Percentiles rank a stretch among this genome's conserved stretches.
These are phyloP conservation scores for Noctua janthina DNA, from an alignment of 2,888 invertebrate genomes.

Conservation along the genomic window DNA sequence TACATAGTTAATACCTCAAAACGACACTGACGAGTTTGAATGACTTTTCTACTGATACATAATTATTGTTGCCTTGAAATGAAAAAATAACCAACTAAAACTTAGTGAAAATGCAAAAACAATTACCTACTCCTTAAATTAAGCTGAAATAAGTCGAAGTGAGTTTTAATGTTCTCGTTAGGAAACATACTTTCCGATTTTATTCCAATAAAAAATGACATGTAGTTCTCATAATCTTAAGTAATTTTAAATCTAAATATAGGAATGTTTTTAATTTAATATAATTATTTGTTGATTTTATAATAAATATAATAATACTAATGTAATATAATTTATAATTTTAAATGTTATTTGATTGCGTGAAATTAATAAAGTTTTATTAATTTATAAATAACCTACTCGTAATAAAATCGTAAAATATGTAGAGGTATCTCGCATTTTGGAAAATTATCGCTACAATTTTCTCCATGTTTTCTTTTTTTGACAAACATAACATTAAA, in stretches of 20 bases:
- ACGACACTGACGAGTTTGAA: background rate
- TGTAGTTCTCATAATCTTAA: too few species aligned
- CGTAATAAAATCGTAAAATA: background rate
- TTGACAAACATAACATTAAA: too few species aligned
- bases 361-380: too few species aligned
- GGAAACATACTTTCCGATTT: background rate
- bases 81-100: background rate
- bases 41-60: background rate
- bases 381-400: background rate
- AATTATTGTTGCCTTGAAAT: background rate
- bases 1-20: background rate
- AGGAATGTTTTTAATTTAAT: too few species aligned
- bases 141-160: background rate
- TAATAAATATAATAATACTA: too few species aligned
- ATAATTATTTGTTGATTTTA: too few species aligned
- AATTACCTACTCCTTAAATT: background rate
- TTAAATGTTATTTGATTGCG: too few species aligned
- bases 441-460: background rate
- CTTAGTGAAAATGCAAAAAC: background rate
- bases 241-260: too few species aligned
- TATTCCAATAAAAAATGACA: background rate
- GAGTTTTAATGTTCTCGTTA: background rate
- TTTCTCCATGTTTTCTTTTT: background rate
- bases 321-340: too few species aligned
- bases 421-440: background rate